These are phyloP conservation scores for Machimus atricapillus DNA, from an alignment of 2,888 invertebrate genomes.

Conservation along the genomic window DNA sequence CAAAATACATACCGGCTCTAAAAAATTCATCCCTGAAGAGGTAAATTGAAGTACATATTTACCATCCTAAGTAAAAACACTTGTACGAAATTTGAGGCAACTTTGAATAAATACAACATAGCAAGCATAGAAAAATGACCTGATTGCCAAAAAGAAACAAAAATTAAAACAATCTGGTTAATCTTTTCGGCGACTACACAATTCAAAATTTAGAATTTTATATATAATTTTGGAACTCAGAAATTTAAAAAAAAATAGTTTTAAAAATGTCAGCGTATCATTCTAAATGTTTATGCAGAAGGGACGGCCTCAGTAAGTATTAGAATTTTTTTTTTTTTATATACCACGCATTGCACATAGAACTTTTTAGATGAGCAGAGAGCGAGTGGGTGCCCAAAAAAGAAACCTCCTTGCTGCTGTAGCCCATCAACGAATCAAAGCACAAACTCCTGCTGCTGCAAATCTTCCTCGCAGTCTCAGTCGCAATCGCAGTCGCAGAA, in stretches of 20 bases:
- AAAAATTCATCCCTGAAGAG: too few relatives aligned
- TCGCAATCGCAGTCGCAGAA: too few relatives aligned
- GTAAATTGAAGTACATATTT: too few relatives aligned
- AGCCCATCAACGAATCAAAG: neutral
- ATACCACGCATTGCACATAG: neutral
- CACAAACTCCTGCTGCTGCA: neutral
- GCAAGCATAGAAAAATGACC: neutral
- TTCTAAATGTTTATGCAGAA: conserved; percentile 65
- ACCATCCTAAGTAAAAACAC: too few relatives aligned
- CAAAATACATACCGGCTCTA: too few relatives aligned
- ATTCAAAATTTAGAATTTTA: neutral
- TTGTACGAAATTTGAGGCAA: too few relatives aligned
- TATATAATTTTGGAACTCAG: neutral
- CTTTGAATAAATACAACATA: neutral
- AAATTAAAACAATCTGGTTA: neutral
- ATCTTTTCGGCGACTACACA: neutral
- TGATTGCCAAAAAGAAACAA: neutral
- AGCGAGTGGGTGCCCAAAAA: neutral
- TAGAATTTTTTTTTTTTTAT: neutral
- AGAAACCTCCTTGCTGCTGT: neutral
- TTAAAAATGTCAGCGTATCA: neutral
- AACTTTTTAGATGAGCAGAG: neutral
- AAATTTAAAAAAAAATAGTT: neutral
- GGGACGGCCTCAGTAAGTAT: conserved; percentile 57
- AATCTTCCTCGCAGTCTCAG: too few relatives aligned